phyloP scores from a whole-genome alignment of 2,113 vertebrate species.

The Piprites chloris region DNA sequence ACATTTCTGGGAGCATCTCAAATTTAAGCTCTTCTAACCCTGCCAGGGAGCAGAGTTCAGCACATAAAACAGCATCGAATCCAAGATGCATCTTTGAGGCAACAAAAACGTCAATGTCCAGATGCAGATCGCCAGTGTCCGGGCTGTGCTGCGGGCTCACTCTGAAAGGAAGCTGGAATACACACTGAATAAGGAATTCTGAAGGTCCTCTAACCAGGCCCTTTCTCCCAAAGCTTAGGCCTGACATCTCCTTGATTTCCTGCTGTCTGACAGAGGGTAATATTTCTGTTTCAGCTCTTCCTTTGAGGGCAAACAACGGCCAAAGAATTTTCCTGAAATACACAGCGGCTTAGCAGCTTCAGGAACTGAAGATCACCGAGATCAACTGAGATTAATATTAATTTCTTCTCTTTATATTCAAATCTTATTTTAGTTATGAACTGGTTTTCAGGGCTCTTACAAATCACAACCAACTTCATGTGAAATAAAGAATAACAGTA shows the following conservation, averaged over 20 bases:
- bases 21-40: background rate
- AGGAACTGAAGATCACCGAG: background rate
- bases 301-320: background rate
- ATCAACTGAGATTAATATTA: background rate
- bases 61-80: background rate
- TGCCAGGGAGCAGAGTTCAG: background rate
- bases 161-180: background rate
- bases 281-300: conserved; percentile 27
- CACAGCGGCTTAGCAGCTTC: background rate
- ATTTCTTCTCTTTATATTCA: background rate
- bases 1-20: background rate
- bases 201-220: conserved; percentile 13
- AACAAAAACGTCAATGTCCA: conserved; percentile 31
- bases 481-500: background rate
- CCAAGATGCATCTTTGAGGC: background rate
- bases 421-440: background rate
- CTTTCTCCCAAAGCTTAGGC: background rate
- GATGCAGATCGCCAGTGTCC: conserved; percentile 28
- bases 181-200: background rate
- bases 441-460: background rate
- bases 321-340: background rate
- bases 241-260: background rate
- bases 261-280: background rate
- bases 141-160: conserved; percentile 3
- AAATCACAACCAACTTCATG: background rate